These are phyloP conservation scores for Gopherus flavomarginatus DNA, from an alignment of 2,113 vertebrate genomes.

Conservation along the genomic window DNA sequence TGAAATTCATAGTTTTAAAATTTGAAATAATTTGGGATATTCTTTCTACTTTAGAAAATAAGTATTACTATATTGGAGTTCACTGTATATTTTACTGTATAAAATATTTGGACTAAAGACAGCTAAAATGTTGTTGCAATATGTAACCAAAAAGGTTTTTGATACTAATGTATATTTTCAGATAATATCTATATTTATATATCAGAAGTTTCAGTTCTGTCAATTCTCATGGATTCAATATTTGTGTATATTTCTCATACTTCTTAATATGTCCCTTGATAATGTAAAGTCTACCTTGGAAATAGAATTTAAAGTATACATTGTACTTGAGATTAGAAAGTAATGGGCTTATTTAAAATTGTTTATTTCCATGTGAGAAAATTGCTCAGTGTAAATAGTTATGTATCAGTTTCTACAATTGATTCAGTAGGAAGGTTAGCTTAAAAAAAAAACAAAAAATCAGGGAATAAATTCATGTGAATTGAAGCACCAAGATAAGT, in stretches of 20 bases:
- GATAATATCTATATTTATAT: background rate
- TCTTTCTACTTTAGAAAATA: background rate
- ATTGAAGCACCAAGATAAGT: background rate
- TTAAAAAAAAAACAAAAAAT: background rate
- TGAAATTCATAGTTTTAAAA: background rate
- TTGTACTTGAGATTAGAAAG: background rate
- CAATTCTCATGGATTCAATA: background rate
- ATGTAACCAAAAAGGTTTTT: background rate
- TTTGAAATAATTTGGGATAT: background rate
- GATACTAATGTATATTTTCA: background rate
- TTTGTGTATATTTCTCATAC: background rate
- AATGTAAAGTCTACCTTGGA: background rate
- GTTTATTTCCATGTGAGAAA: background rate
- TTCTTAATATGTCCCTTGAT: background rate
- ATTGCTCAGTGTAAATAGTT: background rate
- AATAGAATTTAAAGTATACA: background rate
- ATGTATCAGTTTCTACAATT: background rate
- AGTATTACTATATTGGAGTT: background rate
- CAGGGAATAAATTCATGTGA: background rate
- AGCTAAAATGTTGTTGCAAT: background rate
- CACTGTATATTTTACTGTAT: background rate
- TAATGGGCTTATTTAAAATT: background rate
- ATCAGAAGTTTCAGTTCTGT: background rate
- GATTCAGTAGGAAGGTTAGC: background rate
- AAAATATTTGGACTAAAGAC: background rate